Conservation (phyloP, 2,797 vertebrate species). For the Pseudochaenichthys georgianus region DNA sequence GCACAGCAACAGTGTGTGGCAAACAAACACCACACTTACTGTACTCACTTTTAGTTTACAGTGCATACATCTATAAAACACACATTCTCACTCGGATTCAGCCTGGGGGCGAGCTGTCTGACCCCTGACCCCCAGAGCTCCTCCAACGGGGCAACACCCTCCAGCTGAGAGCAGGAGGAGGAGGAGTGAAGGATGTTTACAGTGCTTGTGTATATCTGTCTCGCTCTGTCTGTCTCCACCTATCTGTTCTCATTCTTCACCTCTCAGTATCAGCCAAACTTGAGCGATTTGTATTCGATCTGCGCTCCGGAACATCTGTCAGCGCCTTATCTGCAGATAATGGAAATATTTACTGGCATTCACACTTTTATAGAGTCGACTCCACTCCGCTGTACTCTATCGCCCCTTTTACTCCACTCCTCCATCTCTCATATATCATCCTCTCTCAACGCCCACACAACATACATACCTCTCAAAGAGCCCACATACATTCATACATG, state of each 20-base stretch:
- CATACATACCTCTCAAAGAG: constrained; percentile 23
- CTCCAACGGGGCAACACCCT: constrained; percentile 49
- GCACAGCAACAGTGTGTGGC: constrained; percentile 6
- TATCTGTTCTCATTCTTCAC: constrained; percentile 56
- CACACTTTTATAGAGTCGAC: constrained; percentile 55
- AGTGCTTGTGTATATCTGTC: constrained; percentile 38
- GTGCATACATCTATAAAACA: constrained; percentile 20
- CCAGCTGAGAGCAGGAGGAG: constrained; percentile 53
- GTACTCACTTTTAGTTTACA: not conserved
- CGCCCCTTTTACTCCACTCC: constrained; percentile 32
- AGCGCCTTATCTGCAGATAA: constrained; percentile 67
- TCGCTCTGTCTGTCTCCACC: constrained; percentile 41
- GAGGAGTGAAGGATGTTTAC: constrained; percentile 55
- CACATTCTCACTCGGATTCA: constrained; percentile 28
- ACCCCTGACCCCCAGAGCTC: constrained; percentile 70
- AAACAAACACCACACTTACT: not conserved
- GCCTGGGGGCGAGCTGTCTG: constrained; percentile 44
- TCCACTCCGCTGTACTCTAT: constrained; percentile 39
- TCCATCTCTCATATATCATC: constrained; percentile 34
- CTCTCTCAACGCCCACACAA: constrained; percentile 50
- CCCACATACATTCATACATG: constrained; percentile 28
- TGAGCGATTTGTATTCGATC: constrained; percentile 62
- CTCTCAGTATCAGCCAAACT: constrained; percentile 51
- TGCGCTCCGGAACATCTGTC: constrained; percentile 65
- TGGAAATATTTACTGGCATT: constrained; percentile 69